These are phyloP conservation scores for Alviniconcha marisindica DNA, from an alignment of 1,140 invertebrate species.

Conservation along the genomic window DNA sequence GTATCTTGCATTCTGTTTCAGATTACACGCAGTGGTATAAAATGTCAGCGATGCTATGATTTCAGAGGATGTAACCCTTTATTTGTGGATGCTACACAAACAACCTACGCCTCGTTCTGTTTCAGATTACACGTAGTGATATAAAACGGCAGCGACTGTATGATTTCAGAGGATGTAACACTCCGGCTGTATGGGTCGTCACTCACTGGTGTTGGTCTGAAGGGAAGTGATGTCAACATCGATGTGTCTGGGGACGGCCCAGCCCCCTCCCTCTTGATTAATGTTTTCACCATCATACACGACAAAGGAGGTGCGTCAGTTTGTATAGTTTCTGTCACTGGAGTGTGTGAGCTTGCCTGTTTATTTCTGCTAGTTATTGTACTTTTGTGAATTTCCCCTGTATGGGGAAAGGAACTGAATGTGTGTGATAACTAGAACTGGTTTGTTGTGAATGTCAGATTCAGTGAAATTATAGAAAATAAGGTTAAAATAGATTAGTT, in stretches of 20 bases:
- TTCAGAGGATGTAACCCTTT: too few species aligned
- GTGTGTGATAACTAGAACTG: background rate
- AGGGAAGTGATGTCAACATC: slow-evolving; percentile 71
- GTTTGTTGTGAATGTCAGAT: background rate
- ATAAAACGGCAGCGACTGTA: too few species aligned
- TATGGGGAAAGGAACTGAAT: background rate
- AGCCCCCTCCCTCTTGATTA: slow-evolving; percentile 56
- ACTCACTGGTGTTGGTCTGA: slow-evolving; percentile 66
- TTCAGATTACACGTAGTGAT: too few species aligned
- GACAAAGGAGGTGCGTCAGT: slow-evolving; percentile 49
- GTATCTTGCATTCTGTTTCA: too few species aligned
- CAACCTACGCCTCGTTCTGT: too few species aligned
- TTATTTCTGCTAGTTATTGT: background rate
- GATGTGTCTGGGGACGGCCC: slow-evolving; percentile 60
- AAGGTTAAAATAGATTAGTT: too few species aligned
- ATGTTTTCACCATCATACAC: slow-evolving; percentile 53
- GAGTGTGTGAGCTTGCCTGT: background rate
- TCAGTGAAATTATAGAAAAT: too few species aligned
- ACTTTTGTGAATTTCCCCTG: background rate
- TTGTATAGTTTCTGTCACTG: background rate
- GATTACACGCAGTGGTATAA: too few species aligned
- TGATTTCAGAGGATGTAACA: slow-evolving; percentile 56
- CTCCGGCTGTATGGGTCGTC: slow-evolving; percentile 72
- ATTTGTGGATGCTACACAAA: too few species aligned
- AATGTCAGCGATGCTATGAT: too few species aligned